Evolutionary conservation across 2,888 invertebrate genomes (phyloP).

Genomic region (Hesperia comma): DNA sequence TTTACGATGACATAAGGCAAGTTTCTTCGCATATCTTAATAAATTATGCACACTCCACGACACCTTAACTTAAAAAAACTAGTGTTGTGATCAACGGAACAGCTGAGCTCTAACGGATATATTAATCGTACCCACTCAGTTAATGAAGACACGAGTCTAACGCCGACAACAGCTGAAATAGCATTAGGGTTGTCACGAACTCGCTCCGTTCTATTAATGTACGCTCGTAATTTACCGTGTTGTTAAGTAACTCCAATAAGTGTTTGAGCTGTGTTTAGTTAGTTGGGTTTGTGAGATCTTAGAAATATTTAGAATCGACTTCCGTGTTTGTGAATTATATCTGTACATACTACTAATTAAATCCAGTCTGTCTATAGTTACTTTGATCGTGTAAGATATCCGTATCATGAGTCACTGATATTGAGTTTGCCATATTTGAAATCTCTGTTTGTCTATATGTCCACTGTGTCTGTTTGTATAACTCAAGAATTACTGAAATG

Average conservation of each 20-base stretch:
- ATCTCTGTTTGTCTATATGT: too few species aligned
- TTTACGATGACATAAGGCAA: too few species aligned
- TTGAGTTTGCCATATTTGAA: too few species aligned
- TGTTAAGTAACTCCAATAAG: constrained; percentile 64
- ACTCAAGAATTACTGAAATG: too few species aligned
- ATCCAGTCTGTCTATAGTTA: too few species aligned
- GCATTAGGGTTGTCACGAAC: constrained; percentile 41
- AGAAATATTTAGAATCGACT: constrained; percentile 37
- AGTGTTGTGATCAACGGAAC: background rate
- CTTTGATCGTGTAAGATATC: too few species aligned
- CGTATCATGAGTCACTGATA: too few species aligned
- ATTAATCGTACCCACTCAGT: constrained; percentile 23
- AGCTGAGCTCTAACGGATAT: constrained; percentile 20
- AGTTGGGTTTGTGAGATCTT: constrained; percentile 32
- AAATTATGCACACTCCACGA: too few species aligned
- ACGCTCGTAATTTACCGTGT: constrained; percentile 39
- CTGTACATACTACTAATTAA: too few species aligned
- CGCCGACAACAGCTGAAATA: constrained; percentile 41
- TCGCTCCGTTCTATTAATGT: constrained; percentile 41
- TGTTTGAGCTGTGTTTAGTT: constrained; percentile 59
- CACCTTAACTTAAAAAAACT: background rate
- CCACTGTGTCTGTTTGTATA: too few species aligned
- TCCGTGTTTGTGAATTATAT: too few species aligned
- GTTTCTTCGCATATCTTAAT: too few species aligned
- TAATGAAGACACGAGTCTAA: constrained; percentile 30